Conservation (phyloP, 2,888 invertebrate genomes). For the Amiota minor region DNA sequence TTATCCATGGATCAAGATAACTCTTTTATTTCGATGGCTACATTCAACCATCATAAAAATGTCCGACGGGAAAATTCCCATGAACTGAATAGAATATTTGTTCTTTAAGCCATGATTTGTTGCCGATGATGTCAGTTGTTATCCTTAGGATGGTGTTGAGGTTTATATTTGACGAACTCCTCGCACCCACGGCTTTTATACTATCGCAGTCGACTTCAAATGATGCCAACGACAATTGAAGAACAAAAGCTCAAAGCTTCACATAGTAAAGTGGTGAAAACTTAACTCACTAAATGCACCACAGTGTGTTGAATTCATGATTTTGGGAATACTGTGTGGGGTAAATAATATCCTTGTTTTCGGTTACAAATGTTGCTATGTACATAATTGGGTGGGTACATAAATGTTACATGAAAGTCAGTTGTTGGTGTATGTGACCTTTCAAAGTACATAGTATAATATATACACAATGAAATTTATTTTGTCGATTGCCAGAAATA, state of each 20-base stretch:
- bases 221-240: neutral
- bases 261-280: constrained; percentile 10
- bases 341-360: constrained; percentile 13
- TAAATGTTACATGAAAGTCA: constrained; percentile 31
- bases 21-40: constrained; percentile 10
- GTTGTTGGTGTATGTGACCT: constrained; percentile 46
- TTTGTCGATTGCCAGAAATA: constrained; percentile 30
- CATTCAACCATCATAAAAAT: neutral
- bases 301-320: neutral
- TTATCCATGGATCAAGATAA: constrained; percentile 46
- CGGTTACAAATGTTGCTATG: constrained; percentile 57
- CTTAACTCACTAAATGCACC: constrained; percentile 23
- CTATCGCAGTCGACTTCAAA: constrained; percentile 3
- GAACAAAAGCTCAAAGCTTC: constrained; percentile 44
- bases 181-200: constrained; percentile 53
- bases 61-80: constrained; percentile 61
- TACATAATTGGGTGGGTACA: constrained; percentile 61
- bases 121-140: constrained; percentile 32
- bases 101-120: neutral
- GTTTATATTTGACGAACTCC: constrained; percentile 62
- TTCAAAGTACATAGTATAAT: constrained; percentile 26
- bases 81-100: constrained; percentile 40
- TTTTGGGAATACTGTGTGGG: neutral
- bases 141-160: constrained; percentile 49
- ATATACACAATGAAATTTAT: constrained; percentile 35